Conservation (phyloP, 2,113 vertebrate species). For the Neodon shergylaensis region DNA sequence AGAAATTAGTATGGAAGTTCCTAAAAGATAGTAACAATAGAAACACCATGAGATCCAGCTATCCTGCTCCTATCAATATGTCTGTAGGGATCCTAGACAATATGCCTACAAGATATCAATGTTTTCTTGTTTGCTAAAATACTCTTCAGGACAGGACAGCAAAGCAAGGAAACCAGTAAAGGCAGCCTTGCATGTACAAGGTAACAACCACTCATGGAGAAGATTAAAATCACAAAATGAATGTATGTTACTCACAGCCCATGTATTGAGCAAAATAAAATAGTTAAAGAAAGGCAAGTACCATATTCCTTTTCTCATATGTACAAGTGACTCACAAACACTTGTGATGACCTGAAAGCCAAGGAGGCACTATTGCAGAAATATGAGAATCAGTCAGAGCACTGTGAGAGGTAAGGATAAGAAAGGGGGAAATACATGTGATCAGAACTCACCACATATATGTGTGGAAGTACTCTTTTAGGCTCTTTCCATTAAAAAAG, state of each 20-base stretch:
- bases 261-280: background rate
- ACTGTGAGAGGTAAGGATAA: background rate
- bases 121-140: background rate
- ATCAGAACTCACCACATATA: background rate
- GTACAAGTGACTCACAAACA: background rate
- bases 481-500: background rate
- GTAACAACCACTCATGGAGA: too few species aligned
- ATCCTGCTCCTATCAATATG: background rate
- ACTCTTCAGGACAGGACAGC: too few species aligned
- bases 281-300: background rate
- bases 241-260: too few species aligned
- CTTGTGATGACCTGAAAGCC: background rate
- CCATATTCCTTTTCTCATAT: background rate
- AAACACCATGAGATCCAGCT: background rate
- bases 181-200: background rate
- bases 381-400: background rate
- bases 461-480: background rate
- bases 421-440: background rate
- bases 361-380: background rate
- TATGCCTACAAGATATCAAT: too few species aligned
- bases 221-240: background rate
- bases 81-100: too few species aligned
- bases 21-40: background rate
- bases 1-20: background rate
- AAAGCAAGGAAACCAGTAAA: background rate